Evolutionary conservation across 2,888 invertebrate species (phyloP), one percentile per base, ranked within the genome.

Genomic region (Baccha elongata): DNA sequence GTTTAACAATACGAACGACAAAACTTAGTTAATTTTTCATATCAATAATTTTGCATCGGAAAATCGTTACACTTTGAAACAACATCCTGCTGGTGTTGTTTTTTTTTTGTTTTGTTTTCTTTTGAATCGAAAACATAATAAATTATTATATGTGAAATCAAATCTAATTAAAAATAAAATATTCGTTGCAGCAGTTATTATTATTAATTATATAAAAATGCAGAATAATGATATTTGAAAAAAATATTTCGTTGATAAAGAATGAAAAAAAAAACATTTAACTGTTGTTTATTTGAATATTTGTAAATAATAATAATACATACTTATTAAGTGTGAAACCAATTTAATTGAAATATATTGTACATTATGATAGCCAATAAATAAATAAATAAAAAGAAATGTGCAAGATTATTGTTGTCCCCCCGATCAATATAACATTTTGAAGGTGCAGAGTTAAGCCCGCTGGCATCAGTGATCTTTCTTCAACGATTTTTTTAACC

Each of bases 321-420:
- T n/a, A n/a, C n/a, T n/a, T 19, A 53, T 29, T 80, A 80, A 83
- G 64, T 83, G 83, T 78, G 83, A 78, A 83, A 69, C 69, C 68
- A 74, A 58, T 78, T 72, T 62, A 37, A 72, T 42, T 68, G 50
- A 68, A 78, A 78, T 83, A 83, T 83, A 78, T 73, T 83, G 78
- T 83, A 83, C 67, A 83, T 83, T 78, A 83, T 76, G 60, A 72
- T 72, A 83, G 48, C 72, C 78, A 78, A 78, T 68, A 72, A 83
- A 60, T 35, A 21, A 15, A 60, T 40, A 40, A 58, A 60, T 29
- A 10, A 2, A 26, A 58, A 17, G 2, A 0, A 26, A 42, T 4
- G 6, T 26, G 26, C 26, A 26, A 26, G 3, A 26, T 3, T 6
- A 26, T 3, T 26, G 26, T 26, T 26, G n/a, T n/a, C n/a, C n/a